Base-by-base conservation (phyloP, 2,113 vertebrate species). In the Geococcyx californianus region DNA sequence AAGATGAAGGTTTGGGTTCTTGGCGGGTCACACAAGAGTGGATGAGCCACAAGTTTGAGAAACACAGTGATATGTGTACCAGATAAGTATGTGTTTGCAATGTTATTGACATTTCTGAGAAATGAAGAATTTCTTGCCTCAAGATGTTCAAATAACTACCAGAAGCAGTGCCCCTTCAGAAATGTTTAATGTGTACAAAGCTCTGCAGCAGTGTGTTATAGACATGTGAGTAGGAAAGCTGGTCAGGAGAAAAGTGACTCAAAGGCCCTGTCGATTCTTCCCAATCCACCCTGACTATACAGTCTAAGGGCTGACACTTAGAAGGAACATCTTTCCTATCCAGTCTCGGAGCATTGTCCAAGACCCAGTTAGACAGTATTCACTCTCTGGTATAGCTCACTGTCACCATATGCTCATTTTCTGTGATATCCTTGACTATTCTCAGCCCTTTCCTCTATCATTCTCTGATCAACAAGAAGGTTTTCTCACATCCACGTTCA, bases 321-420 rank as follows among this genome's bases (percentile, higher is more conserved):
- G 17, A 60, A 55, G 76, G 12, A 94, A 2, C 1, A 0, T 84
- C 56, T 84, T 86, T 66, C 38, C 63, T 73, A 58, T 51, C 69
- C 4, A 3, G 33, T 69, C 56, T 73, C 86, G 76, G 89, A 94
- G 76, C 4, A 0, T 47, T 90, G 90, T 76, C 94, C 7, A 3
- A 75, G 83, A 92, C 52, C 56, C 73, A 84, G 78, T 96, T 85
- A 82, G 79, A 14, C 44, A 64, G 25, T 54, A n/a, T 54, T 93
- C 4, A 1, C 23, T n/a, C 64, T 79, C 69, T 63, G 64, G 16
- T 87, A 9, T 2, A 87, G 38, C 56, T 92, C 76, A 26, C 45
- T 95, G 63, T 89, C 79, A 63, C 69, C 95, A 81, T 93, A 86
- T 82, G 89, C 59, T 92, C 34, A 7, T 94, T 74, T 33, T 29